Evolutionary conservation across 2,797 vertebrate genomes (phyloP), one percentile per base, ranked within the genome.

Genomic region (Tokudaia tokunoshimensis): DNA sequence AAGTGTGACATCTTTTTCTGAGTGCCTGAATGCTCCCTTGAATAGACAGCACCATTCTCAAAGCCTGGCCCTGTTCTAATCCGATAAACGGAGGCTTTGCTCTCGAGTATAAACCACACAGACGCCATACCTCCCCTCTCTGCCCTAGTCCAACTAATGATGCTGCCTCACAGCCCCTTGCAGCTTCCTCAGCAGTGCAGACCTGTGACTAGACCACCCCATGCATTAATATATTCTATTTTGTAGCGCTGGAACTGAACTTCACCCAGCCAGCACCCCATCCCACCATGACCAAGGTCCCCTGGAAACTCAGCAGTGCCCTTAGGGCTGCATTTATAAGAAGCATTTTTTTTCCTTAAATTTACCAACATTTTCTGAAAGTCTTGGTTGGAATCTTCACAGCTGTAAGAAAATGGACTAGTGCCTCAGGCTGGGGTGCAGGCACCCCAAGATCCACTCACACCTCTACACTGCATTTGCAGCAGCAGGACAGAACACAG

Each of bases 31-130:
- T 59, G 55, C 70, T 94, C 55, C 37, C 24, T 92, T 41, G 59
- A 93, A 52, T 3, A 59, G 37, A 74, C 55, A 70, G 91, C 61
- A 52, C 74, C 34, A 34, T 52, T 74, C 86, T 91, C 82, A 70
- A 94, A 92, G 76, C 41, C 83, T 41, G 26, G 2, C 24, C 24
- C 15, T n/a, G 37, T 63, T 82, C 24, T 87, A 76, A 94, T 79
- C 29, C 0, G 67, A 57, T 31, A 24, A 57, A 72, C 0, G 15
- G 50, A 72, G 50, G 55, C 55, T 86, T 92, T 94, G 59, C 82
- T 79, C 55, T 94, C 97, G 97, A 97, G 95, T 87, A 89, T 95
- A 96, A 86, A 94, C 95, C 78, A 89, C 95, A 74, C 91, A 95
- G 89, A 52, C 61, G 91, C 37, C 55, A 1, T 34, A 41, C 65